Percentiles rank a stretch among this genome's conserved stretches.
Conservation (phyloP, 2,888 invertebrate species). For the Thumatha senex region DNA sequence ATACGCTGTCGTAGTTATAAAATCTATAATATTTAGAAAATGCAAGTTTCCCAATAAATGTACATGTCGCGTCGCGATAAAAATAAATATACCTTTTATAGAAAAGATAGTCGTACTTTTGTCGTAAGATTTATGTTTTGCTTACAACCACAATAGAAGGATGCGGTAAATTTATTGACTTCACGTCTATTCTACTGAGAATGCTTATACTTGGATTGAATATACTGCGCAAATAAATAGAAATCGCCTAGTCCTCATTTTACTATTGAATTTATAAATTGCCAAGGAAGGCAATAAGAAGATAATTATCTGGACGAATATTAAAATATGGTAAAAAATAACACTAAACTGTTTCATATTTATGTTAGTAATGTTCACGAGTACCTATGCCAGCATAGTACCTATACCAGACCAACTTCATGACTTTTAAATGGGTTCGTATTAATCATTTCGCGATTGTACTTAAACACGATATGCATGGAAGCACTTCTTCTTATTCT, state of each 20-base stretch:
- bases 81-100: neutral
- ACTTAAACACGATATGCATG: neutral
- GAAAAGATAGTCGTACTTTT: conserved; percentile 43
- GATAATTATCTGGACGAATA: conserved; percentile 8
- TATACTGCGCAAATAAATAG: conserved; percentile 8
- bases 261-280: conserved; percentile 22
- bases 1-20: no score
- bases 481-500: neutral
- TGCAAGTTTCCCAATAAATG: no score
- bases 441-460: neutral
- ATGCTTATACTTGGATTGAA: conserved; percentile 19
- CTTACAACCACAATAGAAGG: conserved; percentile 54
- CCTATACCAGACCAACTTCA: neutral
- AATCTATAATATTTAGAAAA: no score
- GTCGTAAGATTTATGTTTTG: conserved; percentile 49
- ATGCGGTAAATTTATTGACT: conserved; percentile 61
- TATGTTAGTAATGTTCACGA: no score
- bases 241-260: conserved; percentile 24
- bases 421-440: conserved; percentile 9
- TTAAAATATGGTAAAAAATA: neutral
- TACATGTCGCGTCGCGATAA: no score
- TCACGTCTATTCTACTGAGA: conserved; percentile 44
- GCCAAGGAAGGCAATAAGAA: conserved; percentile 24
- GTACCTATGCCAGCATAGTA: no score
- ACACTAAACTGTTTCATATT: conserved; percentile 1